phyloP scores from a whole-genome alignment of 2,113 vertebrate genomes.

The Rousettus leschenaultii region DNA sequence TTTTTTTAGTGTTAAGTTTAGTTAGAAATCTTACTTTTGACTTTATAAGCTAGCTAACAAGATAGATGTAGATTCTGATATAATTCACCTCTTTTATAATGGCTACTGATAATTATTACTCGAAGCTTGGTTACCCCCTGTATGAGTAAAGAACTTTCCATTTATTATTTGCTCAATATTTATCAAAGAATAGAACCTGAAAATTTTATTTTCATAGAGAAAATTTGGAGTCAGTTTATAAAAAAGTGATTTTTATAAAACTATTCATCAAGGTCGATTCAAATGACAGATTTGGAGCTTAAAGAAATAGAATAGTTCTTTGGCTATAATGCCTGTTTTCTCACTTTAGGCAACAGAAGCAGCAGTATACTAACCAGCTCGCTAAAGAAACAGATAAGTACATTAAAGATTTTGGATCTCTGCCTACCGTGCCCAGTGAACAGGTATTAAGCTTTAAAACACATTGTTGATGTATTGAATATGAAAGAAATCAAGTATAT shows the following conservation, averaged over 20 bases:
- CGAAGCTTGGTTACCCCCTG: not conserved
- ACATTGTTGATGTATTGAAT: not conserved
- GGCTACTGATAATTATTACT: not conserved
- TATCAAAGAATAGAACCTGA: not conserved
- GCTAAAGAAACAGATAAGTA: slow-evolving; percentile 96
- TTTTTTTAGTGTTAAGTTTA: not conserved
- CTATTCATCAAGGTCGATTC: not conserved
- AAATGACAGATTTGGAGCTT: not conserved
- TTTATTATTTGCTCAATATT: not conserved
- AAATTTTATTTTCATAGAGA: not conserved
- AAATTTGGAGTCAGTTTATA: not conserved
- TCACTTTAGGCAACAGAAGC: slow-evolving; percentile 91
- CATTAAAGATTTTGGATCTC: slow-evolving; percentile 93
- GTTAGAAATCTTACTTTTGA: not conserved
- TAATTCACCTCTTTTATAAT: not conserved
- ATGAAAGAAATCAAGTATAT: slow-evolving; percentile 4
- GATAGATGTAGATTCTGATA: not conserved
- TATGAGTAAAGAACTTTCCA: not conserved
- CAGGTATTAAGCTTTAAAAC: slow-evolving; percentile 80
- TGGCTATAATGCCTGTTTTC: slow-evolving; percentile 39
- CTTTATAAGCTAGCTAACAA: not conserved
- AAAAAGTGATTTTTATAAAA: not conserved
- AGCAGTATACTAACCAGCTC: slow-evolving; percentile 93
- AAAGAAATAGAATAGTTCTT: not conserved
- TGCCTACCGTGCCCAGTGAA: slow-evolving; percentile 89